A percentile compares a stretch with the other conserved stretches of the same genome.
These are phyloP conservation scores for Heteropelma amictum DNA, from an alignment of 2,888 invertebrate genomes.

Conservation along the genomic window DNA sequence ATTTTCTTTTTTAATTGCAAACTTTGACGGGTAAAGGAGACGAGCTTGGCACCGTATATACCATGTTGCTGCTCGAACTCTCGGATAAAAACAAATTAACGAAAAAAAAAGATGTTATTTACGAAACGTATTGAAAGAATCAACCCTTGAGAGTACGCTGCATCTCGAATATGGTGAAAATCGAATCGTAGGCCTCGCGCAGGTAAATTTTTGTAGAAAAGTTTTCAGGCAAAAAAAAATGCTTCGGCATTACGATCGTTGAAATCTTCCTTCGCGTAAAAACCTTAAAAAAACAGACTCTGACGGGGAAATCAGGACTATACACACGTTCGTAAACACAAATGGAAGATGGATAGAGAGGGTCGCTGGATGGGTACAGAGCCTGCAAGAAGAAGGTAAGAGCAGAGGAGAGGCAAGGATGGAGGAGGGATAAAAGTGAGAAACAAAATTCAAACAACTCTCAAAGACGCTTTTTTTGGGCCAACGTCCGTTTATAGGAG, in stretches of 20 bases:
- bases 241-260: slow-evolving; percentile 38
- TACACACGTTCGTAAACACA: slow-evolving; percentile 10
- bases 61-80: too few relatives aligned
- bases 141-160: too few relatives aligned
- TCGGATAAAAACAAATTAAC: not conserved
- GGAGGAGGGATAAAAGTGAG: slow-evolving; percentile 39
- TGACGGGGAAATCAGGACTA: slow-evolving; percentile 26
- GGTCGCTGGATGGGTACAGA: slow-evolving; percentile 32
- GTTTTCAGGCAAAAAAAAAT: not conserved
- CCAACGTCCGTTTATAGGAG: slow-evolving; percentile 61
- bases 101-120: not conserved
- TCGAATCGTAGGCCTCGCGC: not conserved
- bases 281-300: slow-evolving; percentile 22
- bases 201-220: not conserved
- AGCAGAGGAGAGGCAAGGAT: slow-evolving; percentile 43
- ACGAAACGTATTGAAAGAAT: not conserved
- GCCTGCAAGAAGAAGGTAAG: slow-evolving; percentile 48
- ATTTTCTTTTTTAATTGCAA: slow-evolving; percentile 30
- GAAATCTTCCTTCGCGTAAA: slow-evolving; percentile 15
- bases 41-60: not conserved
- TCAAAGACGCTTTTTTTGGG: slow-evolving; percentile 59
- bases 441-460: slow-evolving; percentile 63
- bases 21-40: not conserved
- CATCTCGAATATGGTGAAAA: not conserved
- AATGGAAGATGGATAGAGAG: slow-evolving; percentile 44